These are phyloP conservation scores for Sciaenops ocellatus DNA, from an alignment of 2,797 vertebrate species.

Conservation along the genomic window DNA sequence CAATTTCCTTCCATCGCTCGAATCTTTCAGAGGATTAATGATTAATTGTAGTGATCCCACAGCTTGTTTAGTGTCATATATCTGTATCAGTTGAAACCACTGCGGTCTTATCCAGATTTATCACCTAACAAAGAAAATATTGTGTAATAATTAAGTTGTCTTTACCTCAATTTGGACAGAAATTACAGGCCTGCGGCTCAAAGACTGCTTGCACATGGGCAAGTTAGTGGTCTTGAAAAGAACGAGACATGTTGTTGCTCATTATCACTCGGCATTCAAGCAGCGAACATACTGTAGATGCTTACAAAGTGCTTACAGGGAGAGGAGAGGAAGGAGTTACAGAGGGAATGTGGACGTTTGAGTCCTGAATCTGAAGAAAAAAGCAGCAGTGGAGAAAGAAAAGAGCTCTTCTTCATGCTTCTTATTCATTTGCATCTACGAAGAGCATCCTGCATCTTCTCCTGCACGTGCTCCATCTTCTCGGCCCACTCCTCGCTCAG, in stretches of 20 bases:
- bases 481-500: slow-evolving; percentile 84
- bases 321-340: neutral
- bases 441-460: slow-evolving; percentile 85
- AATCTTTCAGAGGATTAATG: neutral
- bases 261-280: neutral
- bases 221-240: neutral
- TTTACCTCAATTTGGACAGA: slow-evolving; percentile 4
- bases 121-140: neutral
- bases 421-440: slow-evolving; percentile 77
- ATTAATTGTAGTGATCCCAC: neutral
- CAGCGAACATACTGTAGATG: neutral
- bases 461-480: slow-evolving; percentile 85
- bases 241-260: neutral
- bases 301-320: slow-evolving; percentile 26
- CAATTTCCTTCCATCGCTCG: neutral
- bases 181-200: neutral
- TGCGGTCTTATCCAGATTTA: neutral
- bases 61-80: neutral
- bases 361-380: slow-evolving; percentile 11
- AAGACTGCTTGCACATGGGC: neutral
- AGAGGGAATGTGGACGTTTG: slow-evolving; percentile 41
- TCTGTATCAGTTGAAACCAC: neutral
- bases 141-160: neutral
- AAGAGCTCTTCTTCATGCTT: neutral
- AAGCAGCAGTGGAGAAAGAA: slow-evolving; percentile 19